These are phyloP conservation scores for Trichoplusia ni DNA, from an alignment of 1,140 invertebrate genomes.

Conservation along the genomic window DNA sequence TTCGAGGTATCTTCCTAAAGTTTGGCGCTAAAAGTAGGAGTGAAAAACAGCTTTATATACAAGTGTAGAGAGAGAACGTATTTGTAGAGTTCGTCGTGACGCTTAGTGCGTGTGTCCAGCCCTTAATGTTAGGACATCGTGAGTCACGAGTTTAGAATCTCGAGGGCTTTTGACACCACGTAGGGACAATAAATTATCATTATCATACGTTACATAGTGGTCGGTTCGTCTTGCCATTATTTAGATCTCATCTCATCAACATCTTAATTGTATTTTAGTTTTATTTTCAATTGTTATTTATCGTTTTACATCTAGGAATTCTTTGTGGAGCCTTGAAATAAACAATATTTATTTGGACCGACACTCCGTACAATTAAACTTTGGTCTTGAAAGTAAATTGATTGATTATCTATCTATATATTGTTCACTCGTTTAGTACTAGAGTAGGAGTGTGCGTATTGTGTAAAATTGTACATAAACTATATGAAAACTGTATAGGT, in stretches of 20 bases:
- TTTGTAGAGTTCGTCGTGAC: not conserved
- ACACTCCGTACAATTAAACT: no score
- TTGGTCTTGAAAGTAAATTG: not conserved
- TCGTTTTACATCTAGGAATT: no score
- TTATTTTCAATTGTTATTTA: slow-evolving; percentile 7
- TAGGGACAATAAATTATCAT: slow-evolving; percentile 28
- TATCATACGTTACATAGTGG: slow-evolving; percentile 7
- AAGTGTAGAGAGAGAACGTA: not conserved
- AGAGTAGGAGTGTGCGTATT: no score
- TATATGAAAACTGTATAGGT: slow-evolving; percentile 12
- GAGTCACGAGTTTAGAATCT: slow-evolving; percentile 21
- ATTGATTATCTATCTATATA: not conserved
- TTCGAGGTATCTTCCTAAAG: no score
- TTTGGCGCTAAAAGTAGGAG: no score
- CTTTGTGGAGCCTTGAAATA: no score
- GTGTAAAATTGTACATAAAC: slow-evolving; percentile 5
- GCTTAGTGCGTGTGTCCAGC: slow-evolving; percentile 8
- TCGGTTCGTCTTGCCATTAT: not conserved
- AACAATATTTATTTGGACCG: no score
- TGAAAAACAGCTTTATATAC: not conserved
- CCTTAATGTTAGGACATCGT: slow-evolving; percentile 1
- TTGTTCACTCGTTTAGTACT: no score
- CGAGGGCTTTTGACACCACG: not conserved
- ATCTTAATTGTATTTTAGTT: slow-evolving; percentile 1
- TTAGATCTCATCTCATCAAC: slow-evolving; percentile 25